Percentiles rank a stretch among this genome's conserved stretches.
These are phyloP conservation scores for Neostethus bicornis DNA, from an alignment of 2,797 vertebrate species.

Conservation along the genomic window DNA sequence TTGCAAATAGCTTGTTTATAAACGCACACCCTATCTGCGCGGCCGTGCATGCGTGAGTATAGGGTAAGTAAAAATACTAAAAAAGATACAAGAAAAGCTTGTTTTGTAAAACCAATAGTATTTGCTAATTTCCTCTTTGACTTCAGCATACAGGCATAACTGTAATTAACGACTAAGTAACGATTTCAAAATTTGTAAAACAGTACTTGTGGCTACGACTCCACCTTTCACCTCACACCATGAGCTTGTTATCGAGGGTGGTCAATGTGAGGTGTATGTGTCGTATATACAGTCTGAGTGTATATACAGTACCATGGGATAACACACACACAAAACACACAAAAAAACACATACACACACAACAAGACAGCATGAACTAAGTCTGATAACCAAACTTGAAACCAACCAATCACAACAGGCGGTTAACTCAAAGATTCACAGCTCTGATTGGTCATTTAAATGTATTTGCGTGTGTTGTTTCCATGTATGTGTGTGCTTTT, in stretches of 20 bases:
- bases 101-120: too few species aligned
- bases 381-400: slow-evolving; percentile 26
- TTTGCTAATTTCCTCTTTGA: slow-evolving; percentile 35
- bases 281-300: slow-evolving; percentile 79
- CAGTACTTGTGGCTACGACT: slow-evolving; percentile 38
- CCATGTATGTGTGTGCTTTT: slow-evolving; percentile 12
- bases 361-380: slow-evolving; percentile 60
- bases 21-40: too few species aligned
- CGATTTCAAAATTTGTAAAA: slow-evolving; percentile 43
- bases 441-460: slow-evolving; percentile 42
- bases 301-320: slow-evolving; percentile 79
- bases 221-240: slow-evolving; percentile 33
- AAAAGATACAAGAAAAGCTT: too few species aligned
- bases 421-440: slow-evolving; percentile 29
- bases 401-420: slow-evolving; percentile 43
- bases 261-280: slow-evolving; percentile 75
- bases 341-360: slow-evolving; percentile 39
- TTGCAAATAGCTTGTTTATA: too few species aligned
- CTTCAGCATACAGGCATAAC: slow-evolving; percentile 41
- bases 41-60: too few species aligned
- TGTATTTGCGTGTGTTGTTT: slow-evolving; percentile 9
- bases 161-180: slow-evolving; percentile 52
- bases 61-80: too few species aligned
- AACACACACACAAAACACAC: slow-evolving; percentile 53
- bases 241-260: slow-evolving; percentile 53